These are phyloP conservation scores for Oithona nana DNA, from an alignment of 2,888 invertebrate genomes.

Conservation along the genomic window DNA sequence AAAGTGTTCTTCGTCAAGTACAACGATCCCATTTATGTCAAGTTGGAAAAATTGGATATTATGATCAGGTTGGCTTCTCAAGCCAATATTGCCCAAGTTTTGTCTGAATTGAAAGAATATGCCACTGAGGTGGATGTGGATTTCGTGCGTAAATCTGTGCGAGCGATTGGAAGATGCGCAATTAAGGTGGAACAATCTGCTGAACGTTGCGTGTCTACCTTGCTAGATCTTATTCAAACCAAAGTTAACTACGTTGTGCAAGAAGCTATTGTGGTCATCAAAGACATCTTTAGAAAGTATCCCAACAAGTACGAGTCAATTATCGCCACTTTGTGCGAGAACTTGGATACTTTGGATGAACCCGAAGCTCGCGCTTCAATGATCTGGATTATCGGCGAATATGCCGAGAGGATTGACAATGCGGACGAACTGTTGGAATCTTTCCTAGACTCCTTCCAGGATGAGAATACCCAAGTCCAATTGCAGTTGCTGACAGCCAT, in stretches of 20 bases:
- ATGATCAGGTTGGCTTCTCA: slow-evolving; percentile 97
- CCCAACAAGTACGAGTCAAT: slow-evolving; percentile 99
- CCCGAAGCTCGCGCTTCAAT: slow-evolving; percentile 96
- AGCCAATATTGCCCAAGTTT: slow-evolving; percentile 89
- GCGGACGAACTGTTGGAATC: slow-evolving; percentile 94
- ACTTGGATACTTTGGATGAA: slow-evolving; percentile 92
- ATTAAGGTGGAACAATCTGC: slow-evolving; percentile 96
- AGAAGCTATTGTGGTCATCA: slow-evolving; percentile 97
- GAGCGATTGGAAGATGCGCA: slow-evolving; percentile 95
- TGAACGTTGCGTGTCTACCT: slow-evolving; percentile 90
- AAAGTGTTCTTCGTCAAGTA: slow-evolving; percentile 99
- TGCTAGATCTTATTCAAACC: slow-evolving; percentile 92
- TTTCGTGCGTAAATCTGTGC: slow-evolving; percentile 93
- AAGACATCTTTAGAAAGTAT: slow-evolving; percentile 79
- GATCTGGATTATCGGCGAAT: slow-evolving; percentile 80
- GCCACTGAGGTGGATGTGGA: slow-evolving; percentile 99
- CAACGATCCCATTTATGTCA: slow-evolving; percentile 99
- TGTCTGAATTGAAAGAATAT: slow-evolving; percentile 77
- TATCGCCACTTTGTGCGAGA: slow-evolving; percentile 95
- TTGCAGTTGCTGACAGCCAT: slow-evolving; percentile 91
- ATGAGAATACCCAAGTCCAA: slow-evolving; percentile 91
- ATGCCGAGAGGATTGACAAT: slow-evolving; percentile 97
- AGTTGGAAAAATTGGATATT: slow-evolving; percentile 92
- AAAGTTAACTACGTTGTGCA: slow-evolving; percentile 99
- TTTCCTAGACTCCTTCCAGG: slow-evolving; percentile 90